Conservation (phyloP, 2,113 vertebrate species). For the Callithrix jacchus region DNA sequence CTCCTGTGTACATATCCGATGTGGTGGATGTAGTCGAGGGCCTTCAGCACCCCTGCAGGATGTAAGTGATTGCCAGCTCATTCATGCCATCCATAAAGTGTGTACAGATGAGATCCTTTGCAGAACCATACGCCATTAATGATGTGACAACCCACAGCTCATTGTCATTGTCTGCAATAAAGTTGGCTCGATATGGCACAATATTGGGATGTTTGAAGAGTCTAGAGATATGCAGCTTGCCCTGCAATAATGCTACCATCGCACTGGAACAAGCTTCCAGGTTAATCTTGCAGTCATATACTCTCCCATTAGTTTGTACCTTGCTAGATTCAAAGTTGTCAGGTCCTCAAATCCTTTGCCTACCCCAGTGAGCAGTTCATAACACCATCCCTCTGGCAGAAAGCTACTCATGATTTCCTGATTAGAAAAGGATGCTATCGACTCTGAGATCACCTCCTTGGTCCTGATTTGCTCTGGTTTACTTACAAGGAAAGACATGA, state of each 20-base stretch:
- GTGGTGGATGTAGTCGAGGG: constrained; percentile 97
- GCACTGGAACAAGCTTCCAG: constrained; percentile 97
- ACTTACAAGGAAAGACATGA: constrained; percentile 92
- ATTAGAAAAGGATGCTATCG: constrained; percentile 90
- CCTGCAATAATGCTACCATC: constrained; percentile 93
- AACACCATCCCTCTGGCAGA: constrained; percentile 91
- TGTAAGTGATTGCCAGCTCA: constrained; percentile 95
- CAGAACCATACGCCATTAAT: constrained; percentile 98
- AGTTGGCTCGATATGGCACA: constrained; percentile 95
- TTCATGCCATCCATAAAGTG: constrained; percentile 96
- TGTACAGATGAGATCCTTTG: constrained; percentile 94
- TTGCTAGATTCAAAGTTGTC: constrained; percentile 95
- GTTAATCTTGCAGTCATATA: constrained; percentile 94
- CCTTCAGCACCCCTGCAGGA: constrained; percentile 93
- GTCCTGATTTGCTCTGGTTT: constrained; percentile 88
- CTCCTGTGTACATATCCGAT: constrained; percentile 99
- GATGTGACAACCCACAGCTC: constrained; percentile 98
- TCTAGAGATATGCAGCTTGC: constrained; percentile 96
- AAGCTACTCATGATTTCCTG: constrained; percentile 94
- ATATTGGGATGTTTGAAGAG: constrained; percentile 97
- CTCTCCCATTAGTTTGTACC: constrained; percentile 91
- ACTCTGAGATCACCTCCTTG: constrained; percentile 96
- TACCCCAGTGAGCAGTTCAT: constrained; percentile 92
- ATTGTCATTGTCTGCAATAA: constrained; percentile 96
- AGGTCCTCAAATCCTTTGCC: constrained; percentile 95